Base-by-base conservation (phyloP, 2,888 invertebrate species). In the Hydropsyche betteni region DNA sequence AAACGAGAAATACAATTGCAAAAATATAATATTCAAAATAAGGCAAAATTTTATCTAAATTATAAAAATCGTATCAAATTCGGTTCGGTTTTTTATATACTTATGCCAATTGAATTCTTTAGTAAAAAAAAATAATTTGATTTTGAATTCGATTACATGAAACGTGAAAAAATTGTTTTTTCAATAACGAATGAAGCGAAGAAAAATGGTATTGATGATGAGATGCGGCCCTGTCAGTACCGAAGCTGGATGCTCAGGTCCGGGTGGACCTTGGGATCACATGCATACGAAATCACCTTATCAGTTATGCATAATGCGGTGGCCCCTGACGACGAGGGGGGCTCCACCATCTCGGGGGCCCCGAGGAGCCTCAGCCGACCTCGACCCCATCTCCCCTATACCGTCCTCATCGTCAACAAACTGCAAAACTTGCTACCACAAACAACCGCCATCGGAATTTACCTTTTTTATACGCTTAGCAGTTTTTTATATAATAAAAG, bases 241-340 rank as follows among this genome's bases (percentile, higher is more conserved):
- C 82, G 69, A 10, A 81, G 81, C 83, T 82, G 82, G 81, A 81
- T 81, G 76, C 24, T 38, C 69, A 61, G 68, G 72, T 69, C 72
- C 75, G 36, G 73, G 69, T 36, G 74, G 81, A 72, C 72, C 72
- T 72, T 72, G 72, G 87, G 86, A 87, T 86, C 87, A 86, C 83
- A 88, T 88, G 88, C 88, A 88, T 88, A 88, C 87, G 83, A 84
- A 87, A 87, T 87, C 84, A 81, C 83, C 87, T 87, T 86, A 87
- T 88, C 86, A 84, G 88, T 86, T 88, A 88, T 88, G 87, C 88
- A 88, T 88, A 88, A 87, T 87, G 86, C 84, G 84, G 85, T 74
- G 61, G 53, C 58, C 50, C 77, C 73, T 1, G 34, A 50, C 14
- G 75, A 24, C 14, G 69, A 24, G n/a, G 14, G 75, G 68, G 68